These are phyloP conservation scores for Seira sanloemensis DNA, from an alignment of 2,888 invertebrate species.

Conservation along the genomic window DNA sequence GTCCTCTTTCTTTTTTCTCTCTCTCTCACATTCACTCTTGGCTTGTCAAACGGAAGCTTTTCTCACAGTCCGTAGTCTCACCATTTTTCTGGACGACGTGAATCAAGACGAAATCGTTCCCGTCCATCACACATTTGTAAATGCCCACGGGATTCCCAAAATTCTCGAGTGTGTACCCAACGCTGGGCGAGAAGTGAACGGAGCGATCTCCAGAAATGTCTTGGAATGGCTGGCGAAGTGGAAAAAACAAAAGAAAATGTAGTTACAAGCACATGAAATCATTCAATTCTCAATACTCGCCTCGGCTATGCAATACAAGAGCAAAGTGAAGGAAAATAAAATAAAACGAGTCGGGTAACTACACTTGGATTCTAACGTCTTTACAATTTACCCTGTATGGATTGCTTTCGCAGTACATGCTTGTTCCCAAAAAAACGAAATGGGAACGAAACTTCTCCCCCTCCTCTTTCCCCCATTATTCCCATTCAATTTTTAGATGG, in stretches of 20 bases:
- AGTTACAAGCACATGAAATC: conserved; percentile 6
- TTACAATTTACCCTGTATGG: not conserved
- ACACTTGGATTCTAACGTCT: not conserved
- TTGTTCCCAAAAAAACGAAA: too few species aligned
- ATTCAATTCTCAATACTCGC: conserved; percentile 20
- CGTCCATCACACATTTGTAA: conserved; percentile 61
- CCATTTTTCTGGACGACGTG: conserved; percentile 43
- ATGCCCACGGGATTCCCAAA: conserved; percentile 54
- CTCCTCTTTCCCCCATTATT: not conserved
- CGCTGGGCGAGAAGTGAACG: conserved; percentile 46
- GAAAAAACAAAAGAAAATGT: not conserved
- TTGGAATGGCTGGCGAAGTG: not conserved
- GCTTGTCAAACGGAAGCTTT: too few species aligned
- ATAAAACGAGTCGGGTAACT: not conserved
- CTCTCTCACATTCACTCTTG: too few species aligned
- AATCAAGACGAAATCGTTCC: conserved; percentile 50
- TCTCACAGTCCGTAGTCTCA: too few species aligned
- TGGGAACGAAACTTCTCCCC: not conserved
- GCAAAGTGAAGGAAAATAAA: conserved; percentile 16
- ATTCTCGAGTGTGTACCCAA: conserved; percentile 60
- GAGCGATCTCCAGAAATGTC: conserved; percentile 40
- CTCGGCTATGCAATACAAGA: too few species aligned
- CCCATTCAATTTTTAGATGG: not conserved
- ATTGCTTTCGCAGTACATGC: conserved; percentile 1
- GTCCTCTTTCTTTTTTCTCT: too few species aligned